phyloP scores from a whole-genome alignment of 2,888 invertebrate species.

The Rhagonycha lutea region DNA sequence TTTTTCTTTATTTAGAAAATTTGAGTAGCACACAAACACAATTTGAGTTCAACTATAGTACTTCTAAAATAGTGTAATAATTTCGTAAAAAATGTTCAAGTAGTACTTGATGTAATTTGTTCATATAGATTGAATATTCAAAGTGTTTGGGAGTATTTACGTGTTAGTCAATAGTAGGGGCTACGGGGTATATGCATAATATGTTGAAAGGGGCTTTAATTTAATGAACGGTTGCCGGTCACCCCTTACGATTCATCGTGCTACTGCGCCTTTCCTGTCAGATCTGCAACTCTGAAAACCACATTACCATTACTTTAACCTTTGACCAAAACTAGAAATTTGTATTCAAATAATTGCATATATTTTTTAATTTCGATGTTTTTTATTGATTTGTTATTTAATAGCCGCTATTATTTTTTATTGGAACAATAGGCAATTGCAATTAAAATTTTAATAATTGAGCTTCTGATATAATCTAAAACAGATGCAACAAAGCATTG shows the following conservation, averaged over 20 bases:
- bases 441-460: slow-evolving; percentile 20
- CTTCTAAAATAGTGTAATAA: background rate
- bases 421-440: background rate
- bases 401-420: background rate
- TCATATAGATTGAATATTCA: background rate
- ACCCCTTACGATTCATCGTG: slow-evolving; percentile 27
- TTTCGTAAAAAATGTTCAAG: background rate
- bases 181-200: slow-evolving; percentile 38
- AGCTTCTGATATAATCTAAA: slow-evolving; percentile 15
- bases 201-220: slow-evolving; percentile 45
- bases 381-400: background rate
- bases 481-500: slow-evolving; percentile 41
- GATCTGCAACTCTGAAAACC: slow-evolving; percentile 13
- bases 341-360: background rate
- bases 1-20: no score
- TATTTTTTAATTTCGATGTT: background rate
- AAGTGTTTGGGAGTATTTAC: slow-evolving; percentile 33
- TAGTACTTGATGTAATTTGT: background rate
- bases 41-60: background rate
- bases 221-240: slow-evolving; percentile 39
- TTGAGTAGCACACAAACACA: no score
- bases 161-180: slow-evolving; percentile 31
- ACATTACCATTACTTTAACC: slow-evolving; percentile 12
- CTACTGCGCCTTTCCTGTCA: slow-evolving; percentile 19
- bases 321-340: slow-evolving; percentile 5